Base-by-base conservation (phyloP, 1,140 invertebrate species). In the Rhyzopertha dominica region DNA sequence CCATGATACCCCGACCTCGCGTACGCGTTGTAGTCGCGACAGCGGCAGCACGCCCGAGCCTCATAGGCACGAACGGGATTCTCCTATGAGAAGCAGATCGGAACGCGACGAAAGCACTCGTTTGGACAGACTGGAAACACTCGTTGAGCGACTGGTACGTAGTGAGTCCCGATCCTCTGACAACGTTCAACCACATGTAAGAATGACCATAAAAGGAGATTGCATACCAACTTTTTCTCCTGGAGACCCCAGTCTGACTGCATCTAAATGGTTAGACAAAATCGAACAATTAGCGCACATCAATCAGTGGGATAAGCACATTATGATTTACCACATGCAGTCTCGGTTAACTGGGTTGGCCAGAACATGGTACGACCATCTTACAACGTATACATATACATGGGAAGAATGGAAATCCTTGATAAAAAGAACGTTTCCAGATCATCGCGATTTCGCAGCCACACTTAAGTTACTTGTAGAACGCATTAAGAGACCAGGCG, bases 331-430 rank as follows among this genome's bases (percentile, higher is more conserved):
- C 8, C 14, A 10, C 8, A 32, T 32, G 31, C 31, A 32, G 16
- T 10, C 7, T 32, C 7, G 31, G 7, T 14, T 32, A 8, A 10
- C 31, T 8, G 31, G 31, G 16, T 32, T 32, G 14, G 31, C 31
- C 9, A 9, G 31, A 10, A 32, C 8, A 32, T 32, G 31, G 31
- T 32, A 32, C 16, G 13, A 32, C 13, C 9, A 32, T 14, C 16
- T 32, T 8, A 32, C 31, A 8, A 32, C 31, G 7, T 32, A 32
- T 14, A 13, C 7, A 7, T 14, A 32, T 32, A 10, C 31, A 8
- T 32, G 31, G 31, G 13, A 32, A 5, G 31, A 32, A 13, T 32
- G 31, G 31, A 32, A 32, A 14, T 9, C 7, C 7, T 32, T 32
- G 13, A 32, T 32, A 10, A 14, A 10, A 10, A 32, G 14, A 14